These are phyloP conservation scores for Sminthurinus aureus DNA, from an alignment of 2,888 invertebrate genomes.

Conservation along the genomic window DNA sequence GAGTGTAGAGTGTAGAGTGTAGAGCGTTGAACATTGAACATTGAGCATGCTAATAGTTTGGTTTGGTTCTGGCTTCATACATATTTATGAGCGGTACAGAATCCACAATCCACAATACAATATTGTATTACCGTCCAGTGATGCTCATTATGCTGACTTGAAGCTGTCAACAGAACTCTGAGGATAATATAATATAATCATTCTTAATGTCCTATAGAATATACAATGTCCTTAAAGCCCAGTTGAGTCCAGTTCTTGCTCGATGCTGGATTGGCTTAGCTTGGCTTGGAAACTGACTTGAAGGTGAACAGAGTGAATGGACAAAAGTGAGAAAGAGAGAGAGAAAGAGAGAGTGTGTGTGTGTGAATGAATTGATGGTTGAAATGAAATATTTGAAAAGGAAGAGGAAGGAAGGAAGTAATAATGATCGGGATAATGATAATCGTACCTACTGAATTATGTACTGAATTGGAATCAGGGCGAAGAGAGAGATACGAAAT, in stretches of 20 bases:
- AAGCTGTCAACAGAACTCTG: slow-evolving; percentile 23
- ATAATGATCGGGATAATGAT: slow-evolving; percentile 11
- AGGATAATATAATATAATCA: neutral
- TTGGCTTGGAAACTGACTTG: slow-evolving; percentile 19
- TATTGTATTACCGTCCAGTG: slow-evolving; percentile 7
- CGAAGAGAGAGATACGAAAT: too few relatives aligned
- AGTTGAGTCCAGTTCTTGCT: neutral
- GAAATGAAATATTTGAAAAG: neutral
- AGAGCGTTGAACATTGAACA: neutral
- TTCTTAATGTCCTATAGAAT: neutral
- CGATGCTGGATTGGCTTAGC: slow-evolving; percentile 24
- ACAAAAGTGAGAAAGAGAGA: neutral
- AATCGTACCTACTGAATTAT: too few relatives aligned
- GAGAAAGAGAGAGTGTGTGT: neutral
- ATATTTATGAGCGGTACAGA: too few relatives aligned
- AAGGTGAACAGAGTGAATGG: neutral
- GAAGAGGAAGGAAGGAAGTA: slow-evolving; percentile 26
- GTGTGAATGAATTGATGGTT: neutral
- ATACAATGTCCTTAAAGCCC: neutral
- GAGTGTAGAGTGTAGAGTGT: neutral
- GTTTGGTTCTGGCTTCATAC: slow-evolving; percentile 27
- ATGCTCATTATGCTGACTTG: slow-evolving; percentile 13
- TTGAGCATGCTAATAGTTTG: slow-evolving; percentile 3
- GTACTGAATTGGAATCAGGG: slow-evolving; percentile 34
- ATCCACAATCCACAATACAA: neutral